phyloP scores from a whole-genome alignment of 2,113 vertebrate species.

The human (Homo sapiens) region DNA sequence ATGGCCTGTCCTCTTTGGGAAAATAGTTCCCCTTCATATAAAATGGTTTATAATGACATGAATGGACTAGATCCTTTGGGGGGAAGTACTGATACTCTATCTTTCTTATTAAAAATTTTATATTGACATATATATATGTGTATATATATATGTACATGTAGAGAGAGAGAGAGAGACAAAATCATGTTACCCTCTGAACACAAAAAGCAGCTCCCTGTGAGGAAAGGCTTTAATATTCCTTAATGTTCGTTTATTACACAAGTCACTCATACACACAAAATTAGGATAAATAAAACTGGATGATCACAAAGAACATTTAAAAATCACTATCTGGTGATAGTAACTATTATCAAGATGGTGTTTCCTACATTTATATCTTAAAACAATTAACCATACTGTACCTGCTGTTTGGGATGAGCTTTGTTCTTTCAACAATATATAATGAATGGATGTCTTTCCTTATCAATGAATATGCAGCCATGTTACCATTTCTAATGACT shows the following conservation, averaged over 20 bases:
- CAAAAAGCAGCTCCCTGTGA: neutral
- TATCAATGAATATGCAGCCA: neutral
- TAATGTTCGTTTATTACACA: neutral
- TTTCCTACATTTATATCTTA: neutral
- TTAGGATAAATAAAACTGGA: neutral
- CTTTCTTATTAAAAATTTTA: neutral
- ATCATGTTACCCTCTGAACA: neutral
- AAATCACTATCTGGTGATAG: neutral
- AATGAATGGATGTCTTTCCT: neutral
- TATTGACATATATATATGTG: neutral
- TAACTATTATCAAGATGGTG: neutral
- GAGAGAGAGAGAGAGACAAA: neutral
- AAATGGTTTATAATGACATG: slow-evolving; percentile 5
- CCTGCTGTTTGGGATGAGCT: neutral
- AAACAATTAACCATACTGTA: neutral
- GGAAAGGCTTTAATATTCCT: neutral
- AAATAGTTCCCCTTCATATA: neutral
- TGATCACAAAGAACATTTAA: neutral
- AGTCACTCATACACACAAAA: neutral
- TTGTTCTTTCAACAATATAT: neutral
- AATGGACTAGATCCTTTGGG: neutral
- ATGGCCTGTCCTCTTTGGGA: neutral
- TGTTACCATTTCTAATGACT: neutral
- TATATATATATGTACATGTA: neutral
- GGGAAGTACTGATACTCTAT: neutral